phyloP scores from a whole-genome alignment of 1,140 invertebrate species.

The Eufriesea mexicana region DNA sequence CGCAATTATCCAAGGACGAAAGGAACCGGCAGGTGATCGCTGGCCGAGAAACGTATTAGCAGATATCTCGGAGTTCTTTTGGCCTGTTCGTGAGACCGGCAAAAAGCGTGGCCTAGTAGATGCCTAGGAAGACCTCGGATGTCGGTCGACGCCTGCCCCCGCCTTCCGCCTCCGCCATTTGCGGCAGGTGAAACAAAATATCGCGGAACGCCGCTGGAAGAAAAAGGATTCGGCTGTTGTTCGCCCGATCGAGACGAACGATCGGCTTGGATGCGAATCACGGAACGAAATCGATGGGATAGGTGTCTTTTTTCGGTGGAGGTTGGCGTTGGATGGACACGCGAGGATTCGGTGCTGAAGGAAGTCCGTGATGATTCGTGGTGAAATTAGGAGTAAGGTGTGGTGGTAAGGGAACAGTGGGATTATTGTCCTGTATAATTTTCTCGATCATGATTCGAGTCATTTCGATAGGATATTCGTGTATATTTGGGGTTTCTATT shows the following conservation, averaged over 20 bases:
- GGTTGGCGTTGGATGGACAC: not conserved
- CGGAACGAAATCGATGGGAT: slow-evolving; percentile 36
- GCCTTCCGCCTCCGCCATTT: slow-evolving; percentile 73
- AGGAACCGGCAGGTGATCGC: slow-evolving; percentile 75
- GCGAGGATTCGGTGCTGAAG: not conserved
- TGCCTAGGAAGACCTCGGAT: slow-evolving; percentile 74
- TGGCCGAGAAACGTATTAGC: slow-evolving; percentile 72
- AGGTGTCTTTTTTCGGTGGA: slow-evolving; percentile 12
- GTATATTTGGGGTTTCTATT: too few species aligned
- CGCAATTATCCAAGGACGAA: slow-evolving; percentile 78
- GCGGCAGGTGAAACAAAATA: slow-evolving; percentile 79
- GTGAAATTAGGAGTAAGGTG: not conserved
- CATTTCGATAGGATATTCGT: too few species aligned
- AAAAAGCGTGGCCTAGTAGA: slow-evolving; percentile 77
- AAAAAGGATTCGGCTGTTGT: slow-evolving; percentile 74
- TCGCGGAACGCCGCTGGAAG: slow-evolving; percentile 73
- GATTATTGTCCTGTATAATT: not conserved
- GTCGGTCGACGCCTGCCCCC: slow-evolving; percentile 71
- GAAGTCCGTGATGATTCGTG: not conserved
- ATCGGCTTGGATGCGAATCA: slow-evolving; percentile 37
- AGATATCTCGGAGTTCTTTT: slow-evolving; percentile 73
- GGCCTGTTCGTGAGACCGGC: slow-evolving; percentile 62
- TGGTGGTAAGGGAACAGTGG: not conserved
- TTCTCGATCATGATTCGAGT: too few species aligned
- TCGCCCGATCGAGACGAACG: slow-evolving; percentile 52